These are phyloP conservation scores for Athene noctua DNA, from an alignment of 2,113 vertebrate species.

Conservation along the genomic window DNA sequence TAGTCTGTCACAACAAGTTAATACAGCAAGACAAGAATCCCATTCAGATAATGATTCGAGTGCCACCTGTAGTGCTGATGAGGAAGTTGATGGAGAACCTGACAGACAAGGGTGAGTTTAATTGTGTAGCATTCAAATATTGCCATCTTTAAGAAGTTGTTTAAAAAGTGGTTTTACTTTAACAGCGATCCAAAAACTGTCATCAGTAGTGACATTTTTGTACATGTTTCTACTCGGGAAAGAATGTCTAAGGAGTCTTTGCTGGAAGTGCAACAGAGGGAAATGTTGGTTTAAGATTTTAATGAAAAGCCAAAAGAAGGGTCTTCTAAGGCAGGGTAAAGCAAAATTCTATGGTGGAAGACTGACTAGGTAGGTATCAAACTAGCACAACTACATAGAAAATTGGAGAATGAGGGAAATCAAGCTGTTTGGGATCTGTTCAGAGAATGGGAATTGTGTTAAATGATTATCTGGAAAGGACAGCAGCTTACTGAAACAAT, in stretches of 20 bases:
- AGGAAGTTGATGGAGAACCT: slow-evolving; percentile 92
- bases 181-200: neutral
- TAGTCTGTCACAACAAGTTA: slow-evolving; percentile 48
- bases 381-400: neutral
- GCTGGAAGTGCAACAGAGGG: neutral
- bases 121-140: neutral
- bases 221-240: neutral
- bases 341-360: neutral
- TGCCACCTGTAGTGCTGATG: slow-evolving; percentile 97
- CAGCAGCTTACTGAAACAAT: neutral
- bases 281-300: neutral
- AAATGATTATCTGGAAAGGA: neutral
- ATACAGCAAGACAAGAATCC: slow-evolving; percentile 64
- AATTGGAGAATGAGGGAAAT: neutral
- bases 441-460: neutral
- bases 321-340: neutral
- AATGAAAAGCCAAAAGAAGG: neutral
- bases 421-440: neutral
- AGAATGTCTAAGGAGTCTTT: neutral
- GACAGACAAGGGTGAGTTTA: slow-evolving; percentile 85
- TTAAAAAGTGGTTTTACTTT: neutral
- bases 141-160: neutral
- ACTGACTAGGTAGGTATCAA: neutral
- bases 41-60: slow-evolving; percentile 96
- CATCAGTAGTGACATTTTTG: neutral